Evolutionary conservation across 2,797 vertebrate species (phyloP).

Genomic region (Alauda arvensis): DNA sequence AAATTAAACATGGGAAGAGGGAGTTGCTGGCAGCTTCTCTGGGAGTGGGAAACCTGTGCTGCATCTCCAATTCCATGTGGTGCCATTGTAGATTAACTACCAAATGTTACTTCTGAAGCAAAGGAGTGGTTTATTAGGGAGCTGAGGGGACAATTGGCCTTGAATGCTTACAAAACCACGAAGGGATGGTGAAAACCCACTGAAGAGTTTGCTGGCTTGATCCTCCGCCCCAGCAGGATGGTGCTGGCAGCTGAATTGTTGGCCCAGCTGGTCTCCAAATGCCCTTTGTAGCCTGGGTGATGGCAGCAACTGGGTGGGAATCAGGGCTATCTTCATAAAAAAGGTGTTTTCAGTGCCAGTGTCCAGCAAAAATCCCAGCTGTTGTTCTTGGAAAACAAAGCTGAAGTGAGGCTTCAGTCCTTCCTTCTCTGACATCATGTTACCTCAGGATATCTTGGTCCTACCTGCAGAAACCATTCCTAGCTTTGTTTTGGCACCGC

Average conservation of each 20-base stretch:
- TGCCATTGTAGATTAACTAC: background rate
- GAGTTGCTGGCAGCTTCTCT: background rate
- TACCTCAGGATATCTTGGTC: background rate
- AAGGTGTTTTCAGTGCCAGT: background rate
- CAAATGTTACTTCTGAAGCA: background rate
- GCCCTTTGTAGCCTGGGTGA: too few species aligned
- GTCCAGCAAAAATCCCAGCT: background rate
- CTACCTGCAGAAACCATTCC: background rate
- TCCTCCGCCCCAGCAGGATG: background rate
- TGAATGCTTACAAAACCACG: background rate
- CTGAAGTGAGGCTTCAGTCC: background rate
- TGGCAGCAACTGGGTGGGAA: background rate
- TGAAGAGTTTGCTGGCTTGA: background rate
- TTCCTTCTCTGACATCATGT: background rate
- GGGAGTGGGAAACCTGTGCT: background rate
- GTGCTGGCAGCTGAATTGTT: background rate
- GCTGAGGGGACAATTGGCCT: background rate
- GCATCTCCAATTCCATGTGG: background rate
- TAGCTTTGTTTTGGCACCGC: background rate
- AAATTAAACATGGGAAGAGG: background rate
- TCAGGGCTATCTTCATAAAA: background rate
- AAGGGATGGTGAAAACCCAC: background rate
- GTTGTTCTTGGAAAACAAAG: background rate
- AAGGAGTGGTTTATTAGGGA: accelerated
- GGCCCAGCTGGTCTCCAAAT: background rate